phyloP scores from a whole-genome alignment of 2,797 vertebrate genomes.

The Anableps anableps region DNA sequence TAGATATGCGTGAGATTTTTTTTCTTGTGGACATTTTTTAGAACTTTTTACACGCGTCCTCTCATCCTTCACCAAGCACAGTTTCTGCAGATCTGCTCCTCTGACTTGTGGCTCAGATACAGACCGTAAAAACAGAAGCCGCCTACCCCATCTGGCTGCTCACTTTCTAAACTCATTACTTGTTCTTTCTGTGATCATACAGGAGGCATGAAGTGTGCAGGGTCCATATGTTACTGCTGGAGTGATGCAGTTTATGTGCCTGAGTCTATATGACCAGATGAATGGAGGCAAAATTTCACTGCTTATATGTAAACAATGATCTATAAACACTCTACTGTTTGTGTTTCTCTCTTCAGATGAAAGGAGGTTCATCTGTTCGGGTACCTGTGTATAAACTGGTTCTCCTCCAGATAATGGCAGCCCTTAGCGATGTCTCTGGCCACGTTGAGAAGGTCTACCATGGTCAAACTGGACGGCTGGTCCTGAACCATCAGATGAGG shows the following conservation, averaged over 20 bases:
- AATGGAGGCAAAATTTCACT: slow-evolving; percentile 24
- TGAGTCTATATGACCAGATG: slow-evolving; percentile 26
- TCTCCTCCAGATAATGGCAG: slow-evolving; percentile 98
- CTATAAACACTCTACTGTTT: neutral
- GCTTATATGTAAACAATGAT: neutral
- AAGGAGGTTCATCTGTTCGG: neutral
- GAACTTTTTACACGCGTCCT: slow-evolving; percentile 11
- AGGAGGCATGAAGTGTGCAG: slow-evolving; percentile 50
- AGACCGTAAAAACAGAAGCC: slow-evolving; percentile 62
- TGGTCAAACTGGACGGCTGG: slow-evolving; percentile 92
- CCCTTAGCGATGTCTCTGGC: slow-evolving; percentile 96
- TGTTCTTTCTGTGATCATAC: slow-evolving; percentile 48
- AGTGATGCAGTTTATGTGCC: slow-evolving; percentile 24
- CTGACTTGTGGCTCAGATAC: slow-evolving; percentile 49
- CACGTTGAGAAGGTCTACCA: slow-evolving; percentile 96
- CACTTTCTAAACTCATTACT: slow-evolving; percentile 51
- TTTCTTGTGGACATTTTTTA: slow-evolving; percentile 9
- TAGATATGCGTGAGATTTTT: slow-evolving; percentile 18
- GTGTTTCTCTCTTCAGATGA: neutral
- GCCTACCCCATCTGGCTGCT: slow-evolving; percentile 60
- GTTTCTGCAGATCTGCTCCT: slow-evolving; percentile 21
- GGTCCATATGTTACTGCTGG: slow-evolving; percentile 57
- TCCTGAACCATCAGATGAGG: slow-evolving; percentile 78
- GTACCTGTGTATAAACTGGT: slow-evolving; percentile 99
- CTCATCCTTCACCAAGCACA: slow-evolving; percentile 21